A percentile compares a stretch with the other conserved stretches of the same genome.
These are phyloP conservation scores for Hemaris fuciformis DNA, from an alignment of 2,888 invertebrate species.

Conservation along the genomic window DNA sequence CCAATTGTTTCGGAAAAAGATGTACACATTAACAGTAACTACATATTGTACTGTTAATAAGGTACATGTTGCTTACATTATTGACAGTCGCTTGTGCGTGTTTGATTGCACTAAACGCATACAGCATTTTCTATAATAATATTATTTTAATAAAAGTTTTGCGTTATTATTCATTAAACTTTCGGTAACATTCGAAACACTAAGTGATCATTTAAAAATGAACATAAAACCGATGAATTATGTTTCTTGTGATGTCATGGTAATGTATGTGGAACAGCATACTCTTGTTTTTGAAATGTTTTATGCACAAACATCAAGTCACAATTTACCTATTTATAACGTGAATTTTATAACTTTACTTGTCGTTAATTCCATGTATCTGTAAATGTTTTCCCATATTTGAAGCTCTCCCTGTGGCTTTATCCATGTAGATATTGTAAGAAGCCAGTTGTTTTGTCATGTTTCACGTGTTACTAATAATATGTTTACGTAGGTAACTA, in stretches of 20 bases:
- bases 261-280: too few species aligned
- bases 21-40: conserved; percentile 5
- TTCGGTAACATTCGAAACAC: too few species aligned
- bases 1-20: background rate
- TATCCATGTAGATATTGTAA: background rate
- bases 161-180: too few species aligned
- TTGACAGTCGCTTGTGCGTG: background rate
- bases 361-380: background rate
- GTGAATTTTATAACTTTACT: background rate
- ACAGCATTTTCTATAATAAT: too few species aligned
- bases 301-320: background rate
- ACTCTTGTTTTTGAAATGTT: background rate
- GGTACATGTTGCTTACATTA: background rate
- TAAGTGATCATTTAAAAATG: too few species aligned
- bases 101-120: background rate
- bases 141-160: too few species aligned
- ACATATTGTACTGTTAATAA: background rate
- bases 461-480: background rate
- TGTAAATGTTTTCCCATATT: background rate
- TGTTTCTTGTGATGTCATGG: too few species aligned
- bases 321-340: background rate
- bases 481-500: background rate
- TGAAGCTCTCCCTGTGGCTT: background rate
- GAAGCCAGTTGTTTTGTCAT: background rate
- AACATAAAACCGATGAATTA: too few species aligned